Evolutionary conservation across 2,113 vertebrate genomes (phyloP).

Genomic region (Phodopus roborovskii): DNA sequence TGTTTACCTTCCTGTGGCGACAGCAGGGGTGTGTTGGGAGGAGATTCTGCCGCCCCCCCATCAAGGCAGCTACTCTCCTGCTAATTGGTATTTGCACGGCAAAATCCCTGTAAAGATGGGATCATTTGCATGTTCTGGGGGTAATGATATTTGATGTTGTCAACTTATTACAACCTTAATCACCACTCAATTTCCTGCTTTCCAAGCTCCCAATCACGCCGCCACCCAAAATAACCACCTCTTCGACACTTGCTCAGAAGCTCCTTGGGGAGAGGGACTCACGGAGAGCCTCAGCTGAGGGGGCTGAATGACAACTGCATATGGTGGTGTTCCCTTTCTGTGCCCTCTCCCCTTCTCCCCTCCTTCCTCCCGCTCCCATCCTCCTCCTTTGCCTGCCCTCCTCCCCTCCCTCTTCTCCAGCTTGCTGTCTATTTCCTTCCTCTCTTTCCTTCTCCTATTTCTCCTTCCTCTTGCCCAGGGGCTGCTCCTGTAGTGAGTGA

Average conservation of each 20-base stretch:
- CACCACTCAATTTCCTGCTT: constrained; percentile 80
- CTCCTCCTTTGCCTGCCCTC: too few relatives aligned
- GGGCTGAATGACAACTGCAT: neutral
- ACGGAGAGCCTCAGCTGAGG: neutral
- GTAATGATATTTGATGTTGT: constrained; percentile 84
- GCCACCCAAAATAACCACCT: constrained; percentile 72
- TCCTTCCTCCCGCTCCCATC: fast-evolving
- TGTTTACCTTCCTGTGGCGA: neutral
- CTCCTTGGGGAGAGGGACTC: neutral
- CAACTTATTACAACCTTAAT: constrained; percentile 83
- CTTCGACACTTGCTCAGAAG: constrained; percentile 10
- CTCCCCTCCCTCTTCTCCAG: neutral
- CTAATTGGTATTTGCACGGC: constrained; percentile 84
- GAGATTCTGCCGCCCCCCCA: neutral
- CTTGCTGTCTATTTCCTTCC: neutral
- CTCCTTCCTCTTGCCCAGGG: neutral
- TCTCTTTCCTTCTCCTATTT: neutral
- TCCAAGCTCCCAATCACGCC: constrained; percentile 63
- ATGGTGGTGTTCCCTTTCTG: too few relatives aligned
- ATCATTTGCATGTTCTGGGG: constrained; percentile 82
- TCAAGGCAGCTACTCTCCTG: constrained; percentile 24
- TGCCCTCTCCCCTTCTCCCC: too few relatives aligned
- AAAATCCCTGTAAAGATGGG: constrained; percentile 77
- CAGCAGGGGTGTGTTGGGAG: neutral
- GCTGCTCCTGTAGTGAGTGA: neutral